Conservation (phyloP, 2,113 vertebrate species). For the Lanius ludovicianus region DNA sequence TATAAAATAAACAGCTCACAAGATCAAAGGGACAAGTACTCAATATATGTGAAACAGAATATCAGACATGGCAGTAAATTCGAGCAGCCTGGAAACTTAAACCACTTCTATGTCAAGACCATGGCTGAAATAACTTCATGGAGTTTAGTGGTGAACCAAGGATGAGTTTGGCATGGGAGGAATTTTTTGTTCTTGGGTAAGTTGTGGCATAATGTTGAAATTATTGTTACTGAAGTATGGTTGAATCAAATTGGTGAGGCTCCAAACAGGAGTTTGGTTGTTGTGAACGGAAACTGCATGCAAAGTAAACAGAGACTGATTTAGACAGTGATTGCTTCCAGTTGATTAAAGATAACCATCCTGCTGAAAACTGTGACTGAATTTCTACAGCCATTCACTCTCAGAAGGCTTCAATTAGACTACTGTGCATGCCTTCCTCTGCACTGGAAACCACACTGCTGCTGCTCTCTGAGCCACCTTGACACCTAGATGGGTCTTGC, state of each 20-base stretch:
- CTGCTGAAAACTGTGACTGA: conserved; percentile 37
- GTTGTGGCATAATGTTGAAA: conserved; percentile 33
- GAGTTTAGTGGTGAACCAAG: conserved; percentile 23
- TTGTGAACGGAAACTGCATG: conserved; percentile 5
- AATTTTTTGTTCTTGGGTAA: conserved; percentile 28
- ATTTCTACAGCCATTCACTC: conserved; percentile 32
- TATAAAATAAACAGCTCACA: conserved; percentile 31
- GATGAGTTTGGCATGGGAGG: not conserved
- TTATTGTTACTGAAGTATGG: conserved; percentile 34
- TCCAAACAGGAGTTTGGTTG: conserved; percentile 24
- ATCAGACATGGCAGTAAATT: not conserved
- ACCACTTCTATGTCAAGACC: not conserved
- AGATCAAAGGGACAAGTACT: conserved; percentile 4
- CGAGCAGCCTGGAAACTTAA: not conserved
- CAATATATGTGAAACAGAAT: not conserved
- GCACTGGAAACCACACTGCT: not conserved
- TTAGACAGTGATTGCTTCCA: conserved; percentile 29
- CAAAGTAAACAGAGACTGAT: not conserved
- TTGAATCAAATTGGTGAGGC: conserved; percentile 32
- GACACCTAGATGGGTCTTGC: not conserved
- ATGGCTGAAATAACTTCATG: not conserved
- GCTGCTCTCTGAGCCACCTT: not conserved
- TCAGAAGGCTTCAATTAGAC: conserved; percentile 56
- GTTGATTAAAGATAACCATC: conserved; percentile 41
- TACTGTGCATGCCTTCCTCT: conserved; percentile 13